Evolutionary conservation across 2,797 vertebrate species (phyloP), one percentile per base, ranked within the genome.

Genomic region (Chrysocyon brachyurus): DNA sequence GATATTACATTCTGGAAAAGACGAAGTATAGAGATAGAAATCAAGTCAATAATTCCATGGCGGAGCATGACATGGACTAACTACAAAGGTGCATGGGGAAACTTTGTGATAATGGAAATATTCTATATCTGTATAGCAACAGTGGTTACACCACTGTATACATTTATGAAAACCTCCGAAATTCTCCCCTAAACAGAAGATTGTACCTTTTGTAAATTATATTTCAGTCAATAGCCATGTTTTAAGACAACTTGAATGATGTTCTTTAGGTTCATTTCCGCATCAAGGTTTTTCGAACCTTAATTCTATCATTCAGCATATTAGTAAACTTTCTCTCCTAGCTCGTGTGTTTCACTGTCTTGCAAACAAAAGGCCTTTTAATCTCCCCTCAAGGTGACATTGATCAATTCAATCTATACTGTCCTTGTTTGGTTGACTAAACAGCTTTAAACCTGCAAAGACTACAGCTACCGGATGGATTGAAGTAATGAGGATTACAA

Each of bases 361-460:
- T 90, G n/a, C 22, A 96, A 90, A 90, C 40, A 46, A 61, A 21
- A 46, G 57, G 5, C 1, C 54, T 83, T 77, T 83, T 46, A 63
- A 90, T 87, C 73, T 86, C 8, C 26, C 19, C 92, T 40, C 54
- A 92, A 5, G 19, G 36, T 82, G 31, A 90, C 68, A 78, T 57
- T 93, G 57, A 94, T 87, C 26, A 63, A 61, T 66, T 95, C 12
- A 59, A 68, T 59, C 33, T 87, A 3, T 59, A 57, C 0, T 70
- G n/a, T 54, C 22, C 17, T 86, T 90, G 28, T 81, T 46, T 90
- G n/a, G 24, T 63, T 93, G 72, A 70, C 93, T 85, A 83, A 54
- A 17, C 52, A 88, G 64, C 46, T 79, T 92, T 70, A 26, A 86
- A 64, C 64, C 17, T 22, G 77, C 24, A 28, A 22, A 49, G 66